These are phyloP conservation scores for Blastomussa wellsi DNA, from an alignment of 92 coral and sea anemone species.

Conservation along the genomic window DNA sequence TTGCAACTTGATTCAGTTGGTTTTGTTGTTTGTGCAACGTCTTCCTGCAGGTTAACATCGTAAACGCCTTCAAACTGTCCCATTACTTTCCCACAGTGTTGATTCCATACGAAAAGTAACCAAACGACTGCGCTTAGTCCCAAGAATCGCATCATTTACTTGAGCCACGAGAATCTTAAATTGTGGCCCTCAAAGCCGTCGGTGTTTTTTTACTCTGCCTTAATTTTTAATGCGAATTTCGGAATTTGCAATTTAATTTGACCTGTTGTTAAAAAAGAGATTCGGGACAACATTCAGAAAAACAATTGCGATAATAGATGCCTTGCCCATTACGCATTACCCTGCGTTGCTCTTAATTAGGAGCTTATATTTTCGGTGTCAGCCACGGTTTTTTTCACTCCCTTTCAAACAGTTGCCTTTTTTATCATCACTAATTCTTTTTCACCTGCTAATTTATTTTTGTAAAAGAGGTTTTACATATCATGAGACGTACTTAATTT, in stretches of 20 bases:
- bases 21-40: neutral
- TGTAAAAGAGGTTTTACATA: neutral
- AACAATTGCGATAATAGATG: neutral
- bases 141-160: neutral
- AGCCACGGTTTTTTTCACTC: neutral
- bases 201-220: neutral
- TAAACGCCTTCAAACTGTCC: neutral
- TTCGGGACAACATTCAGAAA: neutral
- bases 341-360: neutral
- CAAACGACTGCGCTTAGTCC: neutral
- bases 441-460: neutral
- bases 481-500: neutral
- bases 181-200: neutral
- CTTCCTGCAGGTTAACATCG: constrained; percentile 1
- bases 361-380: neutral
- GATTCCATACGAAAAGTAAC: neutral
- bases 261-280: neutral
- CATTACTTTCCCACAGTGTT: neutral
- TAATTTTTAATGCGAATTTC: neutral
- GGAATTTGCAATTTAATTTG: neutral
- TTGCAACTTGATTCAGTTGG: constrained; percentile 10
- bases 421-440: neutral
- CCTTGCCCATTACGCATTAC: neutral
- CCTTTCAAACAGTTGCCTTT: neutral
- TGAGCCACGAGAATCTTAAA: neutral